Evolutionary conservation across 2,888 invertebrate species (phyloP), one percentile per base, ranked within the genome.

Genomic region (Rapana venosa): DNA sequence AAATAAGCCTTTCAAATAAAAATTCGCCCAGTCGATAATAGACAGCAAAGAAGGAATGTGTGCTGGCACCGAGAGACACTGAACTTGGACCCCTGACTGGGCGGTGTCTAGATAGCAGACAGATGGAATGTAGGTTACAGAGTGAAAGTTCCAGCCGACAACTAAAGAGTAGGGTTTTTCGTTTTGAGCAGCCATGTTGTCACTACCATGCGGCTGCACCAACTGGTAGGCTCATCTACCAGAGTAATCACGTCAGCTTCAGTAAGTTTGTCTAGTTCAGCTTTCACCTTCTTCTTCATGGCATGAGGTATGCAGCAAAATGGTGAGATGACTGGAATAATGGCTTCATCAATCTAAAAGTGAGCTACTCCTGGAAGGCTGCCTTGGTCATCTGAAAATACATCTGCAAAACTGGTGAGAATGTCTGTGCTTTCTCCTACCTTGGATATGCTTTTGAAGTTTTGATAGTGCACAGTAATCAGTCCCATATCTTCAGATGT

Each of bases 181-280:
- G n/a, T n/a, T n/a, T n/a, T n/a, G n/a, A n/a, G n/a, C n/a, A n/a
- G n/a, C n/a, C n/a, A n/a, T n/a, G n/a, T n/a, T n/a, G n/a, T n/a
- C n/a, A 90, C 70, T 5, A 90, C 91, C 35, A 91, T 85, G 20
- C 85, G 84, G 17, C 84, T 84, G 26, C 90, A 88, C 91, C 91
- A 90, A 11, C 85, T 30, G 70, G 90, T 91, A 22, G 92, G 92
- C 70, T 92, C 88, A 30, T 87, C 79, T 0, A 92, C 90, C 32
- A 88, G 87, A 1, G 77, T 81, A 8, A 91, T 86, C 1, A 90
- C 85, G 17, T 66, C 58, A 30, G 47, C 26, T 20, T 87, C 36
- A 77, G 86, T 87, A 56, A 91, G 81, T n/a, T 61, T 36, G 8
- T 90, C 70, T 2, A 90, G 74, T 85, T 89, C 89, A 0, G 15